Base-by-base conservation (phyloP, 2,113 vertebrate genomes). In the Setophaga kirtlandii region DNA sequence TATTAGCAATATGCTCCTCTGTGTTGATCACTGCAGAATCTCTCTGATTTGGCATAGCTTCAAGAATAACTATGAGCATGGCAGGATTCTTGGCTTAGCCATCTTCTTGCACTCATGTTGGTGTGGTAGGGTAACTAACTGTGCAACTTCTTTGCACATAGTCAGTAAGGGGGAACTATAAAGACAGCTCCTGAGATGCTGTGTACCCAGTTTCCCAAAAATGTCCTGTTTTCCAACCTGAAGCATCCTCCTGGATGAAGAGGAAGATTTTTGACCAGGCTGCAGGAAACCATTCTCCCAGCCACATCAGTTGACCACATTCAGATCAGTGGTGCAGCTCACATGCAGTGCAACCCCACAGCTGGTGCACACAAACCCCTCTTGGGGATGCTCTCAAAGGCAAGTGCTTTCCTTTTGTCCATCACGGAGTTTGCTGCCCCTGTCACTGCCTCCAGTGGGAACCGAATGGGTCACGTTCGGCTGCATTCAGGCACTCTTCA, bases 271-370 rank as follows among this genome's bases (percentile, higher is more conserved):
- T 67, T 89, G 64, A 46, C 11, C 23, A 27, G 41, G 50, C 60
- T 89, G 59, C 60, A 81, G 68, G 60, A 78, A 87, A 14, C 15
- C 41, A 28, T 67, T 46, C 22, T 63, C 42, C 91, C 31, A 70
- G 47, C 42, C 28, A 5, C 2, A 15, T 23, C 73, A 49, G 55
- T 5, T 50, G 77, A 13, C 50, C 47, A 2, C 2, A 1, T n/a
- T 87, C n/a, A 37, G 52, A 24, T 63, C 42, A 70, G 15, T 0
- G 56, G 69, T 59, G 85, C 85, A 70, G 75, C 86, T 65, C 69
- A 25, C 2, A 1, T 2, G 24, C 50, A 6, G 56, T 0, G 25
- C 0, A 1, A 63, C 12, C 69, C 69, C 59, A 17, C 0, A 0
- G 56, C 67, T 31, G 44, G 17, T 0, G 0, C 3, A 0, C 70